Percentiles rank a stretch among this genome's conserved stretches.
Conservation (phyloP, 2,888 invertebrate species). For the Barypeithes pellucidus region DNA sequence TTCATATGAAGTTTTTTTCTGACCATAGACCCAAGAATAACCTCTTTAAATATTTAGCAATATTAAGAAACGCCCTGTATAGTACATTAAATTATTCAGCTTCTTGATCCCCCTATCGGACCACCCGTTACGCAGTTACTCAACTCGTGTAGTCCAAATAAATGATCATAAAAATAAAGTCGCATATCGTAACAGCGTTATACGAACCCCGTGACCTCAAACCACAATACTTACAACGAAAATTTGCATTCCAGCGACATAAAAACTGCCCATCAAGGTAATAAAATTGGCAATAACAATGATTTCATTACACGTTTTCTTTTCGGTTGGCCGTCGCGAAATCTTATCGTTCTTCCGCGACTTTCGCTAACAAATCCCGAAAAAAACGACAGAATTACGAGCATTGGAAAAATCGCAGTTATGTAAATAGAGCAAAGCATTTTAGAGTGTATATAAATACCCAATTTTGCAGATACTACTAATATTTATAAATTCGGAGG, state of each 20-base stretch:
- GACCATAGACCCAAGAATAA: no score
- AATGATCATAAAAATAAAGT: constrained; percentile 48
- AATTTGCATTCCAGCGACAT: constrained; percentile 55
- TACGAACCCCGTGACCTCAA: constrained; percentile 49
- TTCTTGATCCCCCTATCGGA: constrained; percentile 31
- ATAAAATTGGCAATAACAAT: constrained; percentile 62
- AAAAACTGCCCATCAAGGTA: constrained; percentile 56
- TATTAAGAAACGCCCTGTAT: no score
- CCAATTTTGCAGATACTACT: no score
- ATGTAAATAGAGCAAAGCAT: not conserved
- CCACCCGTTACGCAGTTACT: constrained; percentile 49
- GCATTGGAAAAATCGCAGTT: not conserved
- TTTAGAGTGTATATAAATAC: no score
- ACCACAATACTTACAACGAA: constrained; percentile 51
- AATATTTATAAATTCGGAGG: no score
- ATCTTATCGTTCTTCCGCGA: constrained; percentile 43
- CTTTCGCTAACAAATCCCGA: constrained; percentile 46
- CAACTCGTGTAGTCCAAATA: constrained; percentile 34
- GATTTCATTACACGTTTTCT: constrained; percentile 62
- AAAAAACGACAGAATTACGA: constrained; percentile 24
- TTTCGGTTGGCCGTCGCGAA: constrained; percentile 39
- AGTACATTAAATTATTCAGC: not conserved
- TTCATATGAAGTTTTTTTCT: no score
- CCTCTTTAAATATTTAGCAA: no score
- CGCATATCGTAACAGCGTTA: constrained; percentile 38